Evolutionary conservation across 2,113 vertebrate genomes (phyloP), one percentile per base, ranked within the genome.

Genomic region (Rhagologus leucostigma): DNA sequence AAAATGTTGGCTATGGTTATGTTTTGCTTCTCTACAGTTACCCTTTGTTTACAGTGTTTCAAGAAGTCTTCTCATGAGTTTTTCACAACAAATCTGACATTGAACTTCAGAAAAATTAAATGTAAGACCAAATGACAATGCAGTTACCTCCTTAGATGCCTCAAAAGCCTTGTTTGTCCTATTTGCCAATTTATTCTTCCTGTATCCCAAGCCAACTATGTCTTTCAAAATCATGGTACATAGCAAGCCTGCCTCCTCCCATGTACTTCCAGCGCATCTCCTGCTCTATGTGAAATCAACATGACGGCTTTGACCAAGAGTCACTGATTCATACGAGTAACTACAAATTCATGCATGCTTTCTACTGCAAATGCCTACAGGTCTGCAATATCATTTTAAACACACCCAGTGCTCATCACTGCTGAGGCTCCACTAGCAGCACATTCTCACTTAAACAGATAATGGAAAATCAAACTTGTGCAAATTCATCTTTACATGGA

Each of bases 271-370:
- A 32, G 39, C 47, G 44, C 8, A 35, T 21, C 24, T 24, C 11
- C 23, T 68, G 29, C 29, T 80, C 10, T 4, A 7, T 18, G 7
- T 21, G 17, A 62, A 77, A 60, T 4, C 16, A 49, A 23, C 6
- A 37, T 0, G 0, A 52, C 1, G 2, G 29, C 32, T 62, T 32
- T 33, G 32, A 60, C 8, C 13, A 56, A 8, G 1, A 88, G 32
- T 2, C 19, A 53, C 21, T 0, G 0, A 63, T 7, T 53, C n/a
- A 47, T 2, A 8, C 0, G 1, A 62, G 3, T 9, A 76, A 24
- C 21, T 13, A 53, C 19, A 74, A 68, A 60, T 2, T 44, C 3
- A 8, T 3, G 0, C 30, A 24, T 3, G 7, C 6, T 57, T 76
- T 18, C 17, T 11, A 42, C 16, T 41, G 13, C 16, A 49, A 42